Evolutionary conservation across 2,888 invertebrate genomes (phyloP).

Genomic region (Erebia ligea): DNA sequence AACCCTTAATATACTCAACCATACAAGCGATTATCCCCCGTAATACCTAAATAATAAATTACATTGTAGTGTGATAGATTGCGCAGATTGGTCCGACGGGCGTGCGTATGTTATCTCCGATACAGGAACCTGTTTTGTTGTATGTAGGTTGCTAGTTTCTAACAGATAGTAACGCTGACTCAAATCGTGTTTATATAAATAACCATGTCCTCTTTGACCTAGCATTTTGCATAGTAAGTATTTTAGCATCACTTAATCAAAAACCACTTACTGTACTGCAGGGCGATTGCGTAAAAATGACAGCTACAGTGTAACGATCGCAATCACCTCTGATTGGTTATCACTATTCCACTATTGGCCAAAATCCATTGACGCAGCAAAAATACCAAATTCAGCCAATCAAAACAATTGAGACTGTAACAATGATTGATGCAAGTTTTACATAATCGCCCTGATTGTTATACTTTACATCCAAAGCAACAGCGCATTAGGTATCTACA

Average conservation of each 20-base stretch:
- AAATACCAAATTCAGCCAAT: no score
- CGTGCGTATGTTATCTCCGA: conserved; percentile 36
- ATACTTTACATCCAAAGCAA: not conserved
- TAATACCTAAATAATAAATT: conserved; percentile 23
- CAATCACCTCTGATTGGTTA: no score
- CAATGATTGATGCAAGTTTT: no score
- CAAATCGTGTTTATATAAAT: conserved; percentile 26
- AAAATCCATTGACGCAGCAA: no score
- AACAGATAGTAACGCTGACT: conserved; percentile 32
- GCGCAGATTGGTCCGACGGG: conserved; percentile 19
- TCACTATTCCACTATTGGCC: no score
- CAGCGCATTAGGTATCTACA: not conserved
- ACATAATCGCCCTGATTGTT: no score
- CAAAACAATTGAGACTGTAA: no score
- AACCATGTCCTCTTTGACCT: conserved; percentile 1
- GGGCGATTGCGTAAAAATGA: no score
- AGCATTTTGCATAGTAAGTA: conserved; percentile 14
- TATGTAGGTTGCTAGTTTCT: conserved; percentile 41
- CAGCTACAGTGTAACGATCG: no score
- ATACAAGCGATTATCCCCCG: conserved; percentile 25
- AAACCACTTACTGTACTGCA: no score
- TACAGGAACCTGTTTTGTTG: conserved; percentile 44
- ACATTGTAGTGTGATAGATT: conserved; percentile 30
- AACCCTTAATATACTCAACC: not conserved
- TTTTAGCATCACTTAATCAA: conserved; percentile 1